A percentile compares a stretch with the other conserved stretches of the same genome.
Evolutionary conservation across 1,140 invertebrate genomes (phyloP).

Genomic region (Ephestia elutella): DNA sequence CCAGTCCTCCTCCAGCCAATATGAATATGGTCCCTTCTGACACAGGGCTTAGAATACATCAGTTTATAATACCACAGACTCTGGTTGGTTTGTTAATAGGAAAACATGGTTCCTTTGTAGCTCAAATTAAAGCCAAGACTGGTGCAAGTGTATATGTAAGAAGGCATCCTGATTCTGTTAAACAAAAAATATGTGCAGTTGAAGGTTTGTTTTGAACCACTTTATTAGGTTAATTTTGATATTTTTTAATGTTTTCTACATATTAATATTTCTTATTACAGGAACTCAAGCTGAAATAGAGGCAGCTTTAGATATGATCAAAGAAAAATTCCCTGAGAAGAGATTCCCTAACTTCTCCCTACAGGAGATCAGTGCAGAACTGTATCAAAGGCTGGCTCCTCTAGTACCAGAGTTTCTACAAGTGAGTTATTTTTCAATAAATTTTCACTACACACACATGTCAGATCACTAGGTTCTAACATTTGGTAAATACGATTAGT

Average conservation of each 20-base stretch:
- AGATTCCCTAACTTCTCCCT: constrained; percentile 86
- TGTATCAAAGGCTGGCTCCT: constrained; percentile 74
- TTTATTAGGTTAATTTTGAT: neutral
- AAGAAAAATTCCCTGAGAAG: constrained; percentile 86
- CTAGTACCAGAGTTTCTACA: constrained; percentile 78
- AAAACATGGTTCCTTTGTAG: constrained; percentile 86
- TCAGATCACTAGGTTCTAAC: no score
- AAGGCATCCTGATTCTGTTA: constrained; percentile 80
- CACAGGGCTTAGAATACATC: constrained; percentile 65
- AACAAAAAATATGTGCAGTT: constrained; percentile 87
- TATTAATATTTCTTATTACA: constrained; percentile 39
- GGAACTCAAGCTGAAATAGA: constrained; percentile 84
- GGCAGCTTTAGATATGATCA: constrained; percentile 86
- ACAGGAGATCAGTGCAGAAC: constrained; percentile 81
- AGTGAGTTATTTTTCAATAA: constrained; percentile 67
- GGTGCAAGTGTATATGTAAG: constrained; percentile 86
- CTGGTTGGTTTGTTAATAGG: constrained; percentile 93
- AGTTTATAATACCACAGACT: constrained; percentile 87
- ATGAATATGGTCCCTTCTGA: constrained; percentile 58
- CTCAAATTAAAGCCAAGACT: constrained; percentile 85
- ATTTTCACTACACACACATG: neutral
- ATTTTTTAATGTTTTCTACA: neutral
- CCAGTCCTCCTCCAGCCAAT: constrained; percentile 75
- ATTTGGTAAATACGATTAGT: neutral
- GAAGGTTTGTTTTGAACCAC: constrained; percentile 76